Evolutionary conservation across 1,140 invertebrate genomes (phyloP).

Genomic region (Brachionus angularis): DNA sequence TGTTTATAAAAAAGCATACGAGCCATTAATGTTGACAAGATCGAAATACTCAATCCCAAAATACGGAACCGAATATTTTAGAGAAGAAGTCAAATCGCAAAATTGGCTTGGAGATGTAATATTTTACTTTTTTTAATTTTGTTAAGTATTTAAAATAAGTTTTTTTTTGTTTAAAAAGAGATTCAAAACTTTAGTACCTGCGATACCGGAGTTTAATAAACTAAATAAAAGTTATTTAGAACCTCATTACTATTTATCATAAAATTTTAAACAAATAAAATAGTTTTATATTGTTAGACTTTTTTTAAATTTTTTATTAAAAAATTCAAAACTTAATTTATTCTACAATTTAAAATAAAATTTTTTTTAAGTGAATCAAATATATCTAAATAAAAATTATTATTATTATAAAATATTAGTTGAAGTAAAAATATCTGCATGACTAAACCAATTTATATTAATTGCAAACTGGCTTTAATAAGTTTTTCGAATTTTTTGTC

Average conservation of each 20-base stretch:
- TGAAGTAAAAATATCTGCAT: too few species aligned
- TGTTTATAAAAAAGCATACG: constrained; percentile 48
- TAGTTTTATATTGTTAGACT: too few species aligned
- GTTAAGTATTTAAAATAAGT: neutral
- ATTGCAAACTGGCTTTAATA: too few species aligned
- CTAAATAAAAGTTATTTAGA: constrained; percentile 53
- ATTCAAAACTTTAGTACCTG: constrained; percentile 55
- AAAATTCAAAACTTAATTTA: too few species aligned
- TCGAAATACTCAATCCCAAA: constrained; percentile 52
- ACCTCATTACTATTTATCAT: constrained; percentile 38
- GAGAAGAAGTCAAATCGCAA: constrained; percentile 52
- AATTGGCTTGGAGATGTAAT: constrained; percentile 47
- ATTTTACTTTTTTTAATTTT: constrained; percentile 46
- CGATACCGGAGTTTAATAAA: constrained; percentile 57
- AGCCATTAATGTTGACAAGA: constrained; percentile 52
- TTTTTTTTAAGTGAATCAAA: too few species aligned
- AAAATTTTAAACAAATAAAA: too few species aligned
- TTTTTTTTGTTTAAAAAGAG: constrained; percentile 50
- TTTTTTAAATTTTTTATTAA: too few species aligned
- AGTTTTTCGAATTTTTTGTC: too few species aligned
- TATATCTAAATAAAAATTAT: too few species aligned
- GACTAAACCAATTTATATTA: too few species aligned
- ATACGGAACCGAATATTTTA: constrained; percentile 54
- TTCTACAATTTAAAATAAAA: too few species aligned
- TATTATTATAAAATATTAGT: too few species aligned